Conservation (phyloP, 2,888 invertebrate genomes). For the Yponomeuta plumbellus region DNA sequence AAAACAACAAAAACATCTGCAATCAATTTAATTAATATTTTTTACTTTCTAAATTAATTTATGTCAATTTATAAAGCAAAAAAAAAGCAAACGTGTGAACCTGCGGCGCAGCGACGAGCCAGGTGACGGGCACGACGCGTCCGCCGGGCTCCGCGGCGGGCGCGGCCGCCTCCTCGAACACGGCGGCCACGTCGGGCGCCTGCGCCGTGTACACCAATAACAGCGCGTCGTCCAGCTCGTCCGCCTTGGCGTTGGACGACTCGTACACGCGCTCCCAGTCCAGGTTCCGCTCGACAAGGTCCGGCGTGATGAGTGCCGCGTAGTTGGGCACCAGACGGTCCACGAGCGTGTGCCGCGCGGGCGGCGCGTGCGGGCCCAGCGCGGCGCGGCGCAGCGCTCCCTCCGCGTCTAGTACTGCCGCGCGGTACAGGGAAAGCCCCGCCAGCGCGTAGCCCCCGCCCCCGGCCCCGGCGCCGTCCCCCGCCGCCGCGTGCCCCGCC, state of each 20-base stretch:
- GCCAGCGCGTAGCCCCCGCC: constrained; percentile 67
- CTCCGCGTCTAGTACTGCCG: constrained; percentile 12
- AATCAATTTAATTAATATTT: too few species aligned
- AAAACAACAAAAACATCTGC: too few species aligned
- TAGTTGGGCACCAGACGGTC: constrained; percentile 67
- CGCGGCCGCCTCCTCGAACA: constrained; percentile 58
- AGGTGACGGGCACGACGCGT: not conserved
- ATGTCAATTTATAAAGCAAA: not conserved
- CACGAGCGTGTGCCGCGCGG: constrained; percentile 28
- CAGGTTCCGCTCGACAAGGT: constrained; percentile 41
- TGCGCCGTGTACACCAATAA: constrained; percentile 79
- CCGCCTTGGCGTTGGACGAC: constrained; percentile 57
- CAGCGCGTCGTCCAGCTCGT: constrained; percentile 77
- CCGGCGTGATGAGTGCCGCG: constrained; percentile 58
- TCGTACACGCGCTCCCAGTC: constrained; percentile 55
- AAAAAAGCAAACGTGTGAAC: not conserved
- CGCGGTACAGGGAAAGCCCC: constrained; percentile 49
- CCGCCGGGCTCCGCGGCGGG: constrained; percentile 19
- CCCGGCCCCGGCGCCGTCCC: constrained; percentile 69
- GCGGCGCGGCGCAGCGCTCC: constrained; percentile 15
- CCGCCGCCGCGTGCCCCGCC: constrained; percentile 58
- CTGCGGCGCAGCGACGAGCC: not conserved
- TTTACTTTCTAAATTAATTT: too few species aligned
- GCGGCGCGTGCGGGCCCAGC: constrained; percentile 9
- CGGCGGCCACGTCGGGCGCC: constrained; percentile 72